Evolutionary conservation across 2,113 vertebrate genomes (phyloP), one percentile per base, ranked within the genome.

Genomic region (Percopsis transmontana): DNA sequence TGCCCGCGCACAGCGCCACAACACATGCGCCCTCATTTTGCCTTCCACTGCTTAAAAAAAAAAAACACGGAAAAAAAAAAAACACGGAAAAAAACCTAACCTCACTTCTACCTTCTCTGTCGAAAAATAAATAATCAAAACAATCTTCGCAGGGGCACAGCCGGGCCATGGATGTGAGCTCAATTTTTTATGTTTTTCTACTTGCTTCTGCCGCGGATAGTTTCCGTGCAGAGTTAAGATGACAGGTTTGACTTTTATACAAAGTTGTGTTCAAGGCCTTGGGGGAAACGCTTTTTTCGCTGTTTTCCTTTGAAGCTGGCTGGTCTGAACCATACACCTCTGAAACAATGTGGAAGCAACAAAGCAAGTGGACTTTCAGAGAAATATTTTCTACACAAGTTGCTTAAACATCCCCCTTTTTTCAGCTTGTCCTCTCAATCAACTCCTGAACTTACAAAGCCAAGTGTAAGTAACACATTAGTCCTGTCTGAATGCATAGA

Each of bases 11-110:
- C 83, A 72, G 71, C 69, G 59, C 56, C 56, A 74, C 74, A 85
- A 77, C 79, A 72, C 82, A 82, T 77, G 77, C 81, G 87, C 87
- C 85, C 87, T 85, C 77, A 62, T 87, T 80, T 81, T 66, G 73
- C 69, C 58, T 2, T 21, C 42, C 21, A 16, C 7, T 15, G 1
- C 44, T 55, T 45, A 45, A 45, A 45, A 10, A 45, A 45, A 45
- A 12, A 9, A 45, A 45, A 78, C 76, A 74, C 72, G 68, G 78
- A 82, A 56, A 50, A 62, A 53, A 53, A 23, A 2, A 19, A 53
- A 60, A 77, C 55, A 27, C 15, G 44, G 3, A 47, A 68, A 60
- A 80, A 63, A 74, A 62, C 40, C 41, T 56, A 41, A 53, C 63
- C 81, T 81, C 75, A 85, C 81, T 85, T 79, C 67, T 72, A 82